A percentile compares a stretch with the other conserved stretches of the same genome.
These are phyloP conservation scores for Anomalospiza imberbis DNA, from an alignment of 2,797 vertebrate species.

Conservation along the genomic window DNA sequence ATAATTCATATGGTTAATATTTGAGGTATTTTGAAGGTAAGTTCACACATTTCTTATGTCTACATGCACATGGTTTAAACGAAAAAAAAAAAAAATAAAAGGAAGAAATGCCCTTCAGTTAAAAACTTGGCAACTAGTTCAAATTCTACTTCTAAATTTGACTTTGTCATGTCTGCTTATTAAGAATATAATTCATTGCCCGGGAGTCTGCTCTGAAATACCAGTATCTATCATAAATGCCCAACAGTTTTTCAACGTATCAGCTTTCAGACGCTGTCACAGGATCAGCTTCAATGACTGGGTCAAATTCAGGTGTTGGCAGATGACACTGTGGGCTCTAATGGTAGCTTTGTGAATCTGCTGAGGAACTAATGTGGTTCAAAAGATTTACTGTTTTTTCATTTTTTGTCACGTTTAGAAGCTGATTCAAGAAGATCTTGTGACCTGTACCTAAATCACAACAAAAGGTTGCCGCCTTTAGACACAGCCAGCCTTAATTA, in stretches of 20 bases:
- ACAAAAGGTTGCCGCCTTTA: slow-evolving; percentile 18
- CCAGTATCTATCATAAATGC: slow-evolving; percentile 61
- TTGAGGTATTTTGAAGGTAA: slow-evolving; percentile 13
- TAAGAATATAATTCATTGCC: slow-evolving; percentile 54
- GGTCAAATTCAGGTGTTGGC: slow-evolving; percentile 57
- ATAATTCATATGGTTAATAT: slow-evolving; percentile 7
- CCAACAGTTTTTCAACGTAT: slow-evolving; percentile 47
- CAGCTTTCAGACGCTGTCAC: slow-evolving; percentile 66
- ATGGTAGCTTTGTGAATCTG: slow-evolving; percentile 35
- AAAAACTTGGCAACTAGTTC: slow-evolving; percentile 55
- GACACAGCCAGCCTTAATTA: not conserved
- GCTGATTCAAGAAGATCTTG: slow-evolving; percentile 30
- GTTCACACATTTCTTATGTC: not conserved
- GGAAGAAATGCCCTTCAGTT: slow-evolving; percentile 64
- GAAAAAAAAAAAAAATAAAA: not conserved
- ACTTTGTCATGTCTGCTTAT: slow-evolving; percentile 54
- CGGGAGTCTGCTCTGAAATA: slow-evolving; percentile 48
- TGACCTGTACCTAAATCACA: slow-evolving; percentile 53
- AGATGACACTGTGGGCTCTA: not conserved
- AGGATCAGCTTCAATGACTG: slow-evolving; percentile 60
- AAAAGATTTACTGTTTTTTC: not conserved
- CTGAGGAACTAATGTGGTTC: not conserved
- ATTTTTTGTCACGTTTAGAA: slow-evolving; percentile 44
- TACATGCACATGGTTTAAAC: not conserved
- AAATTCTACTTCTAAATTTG: slow-evolving; percentile 72